Conservation (phyloP, 2,113 vertebrate species). For the Muntiacus muntjak region DNA sequence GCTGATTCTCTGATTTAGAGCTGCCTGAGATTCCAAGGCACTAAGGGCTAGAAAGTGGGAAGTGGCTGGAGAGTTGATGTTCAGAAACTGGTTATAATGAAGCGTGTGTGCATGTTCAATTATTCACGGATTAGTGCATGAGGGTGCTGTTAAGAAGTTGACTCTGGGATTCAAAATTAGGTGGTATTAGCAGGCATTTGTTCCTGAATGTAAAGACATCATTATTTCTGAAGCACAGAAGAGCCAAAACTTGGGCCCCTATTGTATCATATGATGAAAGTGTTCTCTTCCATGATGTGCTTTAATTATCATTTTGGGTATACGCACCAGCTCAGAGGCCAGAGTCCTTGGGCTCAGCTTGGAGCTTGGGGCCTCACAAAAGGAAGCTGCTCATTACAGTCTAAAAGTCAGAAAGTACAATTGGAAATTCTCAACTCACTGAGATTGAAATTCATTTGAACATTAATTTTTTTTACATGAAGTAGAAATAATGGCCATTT, state of each 20-base stretch:
- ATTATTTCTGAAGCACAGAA: slow-evolving; percentile 33
- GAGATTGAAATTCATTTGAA: slow-evolving; percentile 4
- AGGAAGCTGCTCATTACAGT: neutral
- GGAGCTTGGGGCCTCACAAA: slow-evolving; percentile 3
- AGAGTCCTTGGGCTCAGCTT: neutral
- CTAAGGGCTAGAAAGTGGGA: neutral
- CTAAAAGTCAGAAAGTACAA: slow-evolving; percentile 1
- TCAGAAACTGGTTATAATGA: neutral
- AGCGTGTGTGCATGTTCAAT: neutral
- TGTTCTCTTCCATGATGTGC: neutral
- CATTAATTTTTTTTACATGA: neutral
- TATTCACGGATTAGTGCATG: neutral
- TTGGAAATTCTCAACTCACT: slow-evolving; percentile 2
- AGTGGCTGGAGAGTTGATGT: neutral
- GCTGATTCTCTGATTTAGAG: neutral
- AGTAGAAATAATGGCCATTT: slow-evolving; percentile 3
- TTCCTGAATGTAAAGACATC: neutral
- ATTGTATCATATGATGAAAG: neutral
- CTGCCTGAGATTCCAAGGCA: neutral
- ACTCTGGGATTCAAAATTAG: neutral
- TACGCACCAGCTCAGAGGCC: neutral
- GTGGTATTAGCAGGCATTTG: neutral
- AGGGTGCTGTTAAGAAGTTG: neutral
- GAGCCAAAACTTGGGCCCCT: neutral
- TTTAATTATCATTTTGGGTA: slow-evolving; percentile 29